A percentile compares a stretch with the other conserved stretches of the same genome.
phyloP scores from a whole-genome alignment of 2,797 vertebrate genomes.

The Streptopelia turtur region DNA sequence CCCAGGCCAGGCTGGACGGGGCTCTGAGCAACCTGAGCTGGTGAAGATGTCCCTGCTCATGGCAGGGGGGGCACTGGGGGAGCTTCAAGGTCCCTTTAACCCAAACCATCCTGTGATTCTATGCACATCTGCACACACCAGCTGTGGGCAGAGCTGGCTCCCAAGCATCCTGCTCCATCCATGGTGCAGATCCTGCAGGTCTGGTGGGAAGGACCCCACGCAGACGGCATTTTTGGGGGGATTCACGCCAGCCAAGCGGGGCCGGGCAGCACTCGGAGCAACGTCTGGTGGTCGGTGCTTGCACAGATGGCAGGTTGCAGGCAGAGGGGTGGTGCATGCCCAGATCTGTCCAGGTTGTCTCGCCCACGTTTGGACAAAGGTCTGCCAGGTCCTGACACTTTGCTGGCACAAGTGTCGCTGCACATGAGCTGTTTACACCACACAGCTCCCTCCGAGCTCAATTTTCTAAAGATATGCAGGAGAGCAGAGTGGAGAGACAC shows the following conservation, averaged over 20 bases:
- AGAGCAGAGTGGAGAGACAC: background rate
- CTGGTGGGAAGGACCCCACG: fast-evolving
- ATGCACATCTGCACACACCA: fast-evolving
- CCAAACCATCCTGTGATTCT: background rate
- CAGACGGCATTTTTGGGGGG: background rate
- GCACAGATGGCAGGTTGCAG: background rate
- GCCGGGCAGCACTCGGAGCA: background rate
- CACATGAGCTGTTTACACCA: background rate
- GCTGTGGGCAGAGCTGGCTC: background rate
- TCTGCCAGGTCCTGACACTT: background rate
- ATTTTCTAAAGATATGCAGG: background rate
- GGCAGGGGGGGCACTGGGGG: no score
- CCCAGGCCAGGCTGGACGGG: background rate
- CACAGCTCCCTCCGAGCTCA: background rate
- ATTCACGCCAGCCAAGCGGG: fast-evolving
- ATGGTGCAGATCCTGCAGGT: background rate
- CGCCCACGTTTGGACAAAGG: background rate
- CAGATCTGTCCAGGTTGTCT: fast-evolving
- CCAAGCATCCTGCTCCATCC: background rate
- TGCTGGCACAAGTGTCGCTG: background rate
- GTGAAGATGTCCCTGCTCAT: background rate
- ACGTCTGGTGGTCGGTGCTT: background rate
- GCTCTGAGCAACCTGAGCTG: background rate
- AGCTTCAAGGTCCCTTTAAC: background rate
- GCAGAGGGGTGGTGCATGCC: background rate